Evolutionary conservation across 2,113 vertebrate genomes (phyloP), one percentile per base, ranked within the genome.

Genomic region (Neopipo cinnamomea): DNA sequence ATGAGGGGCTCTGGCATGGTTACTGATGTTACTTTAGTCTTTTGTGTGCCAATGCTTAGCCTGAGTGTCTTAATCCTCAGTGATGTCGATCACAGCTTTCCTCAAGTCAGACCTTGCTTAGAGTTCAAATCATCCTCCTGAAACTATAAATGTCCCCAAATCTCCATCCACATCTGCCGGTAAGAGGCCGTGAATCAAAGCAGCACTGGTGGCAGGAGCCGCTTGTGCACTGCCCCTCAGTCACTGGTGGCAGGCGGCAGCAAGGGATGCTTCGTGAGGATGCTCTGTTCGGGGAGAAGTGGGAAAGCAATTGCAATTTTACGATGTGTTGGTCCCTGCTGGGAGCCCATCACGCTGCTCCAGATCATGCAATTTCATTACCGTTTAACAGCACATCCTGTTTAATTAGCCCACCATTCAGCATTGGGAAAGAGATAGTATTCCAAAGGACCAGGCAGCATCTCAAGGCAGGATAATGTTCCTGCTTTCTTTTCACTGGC

Each of bases 191-290:
- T n/a, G n/a, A n/a, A n/a, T 46, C 44, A 46, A 46, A 46, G 44
- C 19, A 20, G 5, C 0, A 1, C 35, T 59, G 52, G 33, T 35
- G n/a, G 50, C 62, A 46, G 53, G 39, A 83, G 21, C 23, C 19
- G 23, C 86, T 56, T 0, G 0, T 61, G 31, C 0, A 0, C 68
- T 66, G 63, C 58, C 31, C 41, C 31, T 63, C 22, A 3, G 41
- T 39, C 52, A 21, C n/a, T 2, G 1, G 16, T 22, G 30, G 25
- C 58, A 47, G 41, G 35, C 3, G 8, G 55, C 41, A 23, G 28
- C n/a, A 23, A 31, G 22, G 17, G 11, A 44, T 31, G 44, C 33
- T 91, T 61, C 5, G 1, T 15, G 47, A 58, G 19, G 56, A 42
- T 52, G 35, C 17, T 79, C n/a, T 53, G n/a, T 35, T 35, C 3